phyloP scores from a whole-genome alignment of 2,113 vertebrate genomes.

The Vidua macroura region DNA sequence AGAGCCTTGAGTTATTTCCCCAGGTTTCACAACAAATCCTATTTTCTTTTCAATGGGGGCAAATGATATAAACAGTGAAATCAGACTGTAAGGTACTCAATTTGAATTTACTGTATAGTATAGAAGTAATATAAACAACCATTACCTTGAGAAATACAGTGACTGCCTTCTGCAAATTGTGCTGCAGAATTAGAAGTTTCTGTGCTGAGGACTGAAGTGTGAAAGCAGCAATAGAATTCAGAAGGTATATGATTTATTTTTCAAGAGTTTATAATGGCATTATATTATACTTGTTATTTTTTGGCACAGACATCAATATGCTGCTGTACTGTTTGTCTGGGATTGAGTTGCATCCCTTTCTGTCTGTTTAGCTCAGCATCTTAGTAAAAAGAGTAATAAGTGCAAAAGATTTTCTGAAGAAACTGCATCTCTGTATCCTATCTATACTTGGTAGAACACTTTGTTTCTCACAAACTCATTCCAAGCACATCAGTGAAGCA shows the following conservation, averaged over 20 bases:
- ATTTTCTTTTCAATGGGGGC: neutral
- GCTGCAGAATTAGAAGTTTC: neutral
- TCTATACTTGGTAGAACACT: neutral
- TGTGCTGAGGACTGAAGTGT: neutral
- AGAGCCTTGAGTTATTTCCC: neutral
- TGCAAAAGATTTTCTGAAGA: neutral
- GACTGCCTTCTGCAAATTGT: conserved; percentile 29
- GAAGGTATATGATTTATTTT: conserved; percentile 65
- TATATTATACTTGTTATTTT: conserved; percentile 46
- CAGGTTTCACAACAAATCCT: neutral
- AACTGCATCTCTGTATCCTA: neutral
- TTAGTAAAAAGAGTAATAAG: neutral
- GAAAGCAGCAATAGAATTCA: conserved; percentile 24
- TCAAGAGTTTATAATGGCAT: conserved; percentile 50
- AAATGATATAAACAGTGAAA: neutral
- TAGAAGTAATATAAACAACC: neutral
- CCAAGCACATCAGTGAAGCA: neutral
- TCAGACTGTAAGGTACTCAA: neutral
- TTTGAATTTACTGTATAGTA: neutral
- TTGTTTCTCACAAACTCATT: conserved; percentile 27
- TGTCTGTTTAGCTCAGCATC: neutral
- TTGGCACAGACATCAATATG: neutral
- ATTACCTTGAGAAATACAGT: neutral
- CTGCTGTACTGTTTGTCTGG: neutral
- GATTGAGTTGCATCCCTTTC: neutral